phyloP scores from a whole-genome alignment of 2,797 vertebrate genomes.

The Mionectes olivaceus region DNA sequence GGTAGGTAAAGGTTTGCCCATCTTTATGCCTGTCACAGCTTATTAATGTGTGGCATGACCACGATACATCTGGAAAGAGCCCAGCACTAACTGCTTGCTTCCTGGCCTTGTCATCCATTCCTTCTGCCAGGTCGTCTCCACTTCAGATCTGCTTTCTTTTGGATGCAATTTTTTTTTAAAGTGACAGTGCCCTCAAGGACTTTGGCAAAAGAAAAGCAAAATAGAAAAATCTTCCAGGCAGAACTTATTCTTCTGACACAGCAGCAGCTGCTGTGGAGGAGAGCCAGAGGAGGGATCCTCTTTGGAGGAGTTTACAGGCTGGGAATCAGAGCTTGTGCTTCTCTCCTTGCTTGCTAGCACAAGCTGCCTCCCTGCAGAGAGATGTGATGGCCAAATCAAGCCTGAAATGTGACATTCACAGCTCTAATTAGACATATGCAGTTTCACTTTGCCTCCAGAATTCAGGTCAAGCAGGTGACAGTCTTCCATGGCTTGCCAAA shows the following conservation, averaged over 20 bases:
- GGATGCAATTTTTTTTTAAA: not conserved
- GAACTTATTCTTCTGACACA: constrained; percentile 11
- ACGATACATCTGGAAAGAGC: not conserved
- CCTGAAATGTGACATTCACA: constrained; percentile 43
- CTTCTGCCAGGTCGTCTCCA: not conserved
- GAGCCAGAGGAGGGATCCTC: constrained; percentile 26
- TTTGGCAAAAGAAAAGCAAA: constrained; percentile 15
- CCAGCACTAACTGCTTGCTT: not conserved
- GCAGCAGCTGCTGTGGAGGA: constrained; percentile 39
- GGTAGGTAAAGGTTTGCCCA: not conserved
- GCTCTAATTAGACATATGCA: not conserved
- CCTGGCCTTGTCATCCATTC: not conserved
- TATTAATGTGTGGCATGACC: not conserved
- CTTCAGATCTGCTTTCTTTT: not conserved
- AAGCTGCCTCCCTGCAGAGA: constrained; percentile 6
- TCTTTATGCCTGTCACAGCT: not conserved
- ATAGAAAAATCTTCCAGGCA: constrained; percentile 20
- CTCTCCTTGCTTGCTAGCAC: not conserved
- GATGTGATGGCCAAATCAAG: constrained; percentile 46
- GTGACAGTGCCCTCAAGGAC: not conserved
- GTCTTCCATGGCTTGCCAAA: not conserved
- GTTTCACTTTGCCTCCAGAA: not conserved
- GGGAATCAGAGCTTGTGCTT: constrained; percentile 10
- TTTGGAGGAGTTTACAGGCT: constrained; percentile 33
- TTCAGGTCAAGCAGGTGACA: not conserved